These are phyloP conservation scores for Acrobasis suavella DNA, from an alignment of 2,888 invertebrate species.

Conservation along the genomic window DNA sequence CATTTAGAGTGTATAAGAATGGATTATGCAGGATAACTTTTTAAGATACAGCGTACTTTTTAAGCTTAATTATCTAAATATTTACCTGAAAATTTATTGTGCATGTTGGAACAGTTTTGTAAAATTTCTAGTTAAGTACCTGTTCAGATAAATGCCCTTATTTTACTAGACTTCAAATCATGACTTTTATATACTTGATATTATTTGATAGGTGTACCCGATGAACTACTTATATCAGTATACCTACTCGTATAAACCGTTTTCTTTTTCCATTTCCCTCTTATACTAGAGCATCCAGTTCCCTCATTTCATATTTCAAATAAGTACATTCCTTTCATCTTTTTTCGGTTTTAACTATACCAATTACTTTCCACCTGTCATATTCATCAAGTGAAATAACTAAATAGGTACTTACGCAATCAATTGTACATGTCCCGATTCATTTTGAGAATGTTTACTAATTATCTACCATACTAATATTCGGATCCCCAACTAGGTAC, in stretches of 20 bases:
- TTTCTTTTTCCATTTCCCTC: too few species aligned
- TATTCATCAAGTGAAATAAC: too few species aligned
- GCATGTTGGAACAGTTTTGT: not conserved
- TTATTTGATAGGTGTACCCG: too few species aligned
- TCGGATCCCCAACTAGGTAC: not conserved
- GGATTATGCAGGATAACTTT: constrained; percentile 21
- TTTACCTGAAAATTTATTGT: not conserved
- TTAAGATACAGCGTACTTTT: not conserved
- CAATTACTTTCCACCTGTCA: too few species aligned
- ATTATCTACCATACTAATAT: not conserved
- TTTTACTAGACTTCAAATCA: too few species aligned
- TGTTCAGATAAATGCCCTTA: not conserved
- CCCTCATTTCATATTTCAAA: too few species aligned
- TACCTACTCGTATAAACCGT: too few species aligned
- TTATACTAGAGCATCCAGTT: too few species aligned
- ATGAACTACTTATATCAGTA: too few species aligned
- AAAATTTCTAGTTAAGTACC: not conserved
- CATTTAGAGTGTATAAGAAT: constrained; percentile 45
- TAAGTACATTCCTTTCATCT: too few species aligned
- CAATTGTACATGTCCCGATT: not conserved
- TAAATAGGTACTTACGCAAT: not conserved
- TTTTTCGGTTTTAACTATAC: too few species aligned
- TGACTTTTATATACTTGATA: too few species aligned
- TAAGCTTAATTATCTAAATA: not conserved
- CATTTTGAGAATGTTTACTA: not conserved